Conservation (phyloP, 1,140 invertebrate genomes). For the Octopus sinensis region DNA sequence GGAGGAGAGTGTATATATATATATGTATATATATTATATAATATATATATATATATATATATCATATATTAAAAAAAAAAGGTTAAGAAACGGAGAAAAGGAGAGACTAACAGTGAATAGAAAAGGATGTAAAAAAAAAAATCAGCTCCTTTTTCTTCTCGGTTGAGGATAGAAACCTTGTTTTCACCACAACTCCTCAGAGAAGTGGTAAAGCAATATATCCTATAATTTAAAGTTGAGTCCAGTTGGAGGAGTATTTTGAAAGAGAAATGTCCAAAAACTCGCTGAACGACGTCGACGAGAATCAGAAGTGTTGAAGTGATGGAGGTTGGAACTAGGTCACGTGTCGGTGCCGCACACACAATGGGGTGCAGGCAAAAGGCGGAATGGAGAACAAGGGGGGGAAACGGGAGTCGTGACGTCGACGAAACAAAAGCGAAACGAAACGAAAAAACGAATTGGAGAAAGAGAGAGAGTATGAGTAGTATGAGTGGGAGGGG, state of each 20-base stretch:
- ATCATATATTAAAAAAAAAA: background rate
- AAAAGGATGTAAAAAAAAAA: slow-evolving; percentile 5
- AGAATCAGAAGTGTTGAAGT: background rate
- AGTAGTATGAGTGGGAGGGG: too few species aligned
- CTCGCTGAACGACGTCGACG: background rate
- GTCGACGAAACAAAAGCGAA: too few species aligned
- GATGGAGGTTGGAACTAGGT: slow-evolving; percentile 1
- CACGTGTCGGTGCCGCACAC: background rate
- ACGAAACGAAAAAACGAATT: too few species aligned
- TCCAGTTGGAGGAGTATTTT: background rate
- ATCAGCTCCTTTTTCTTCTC: slow-evolving; percentile 7
- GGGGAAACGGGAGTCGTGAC: too few species aligned
- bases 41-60: too few species aligned
- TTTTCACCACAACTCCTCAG: background rate
- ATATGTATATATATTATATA: too few species aligned
- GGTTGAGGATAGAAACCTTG: background rate
- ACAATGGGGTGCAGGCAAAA: background rate
- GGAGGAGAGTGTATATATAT: too few species aligned
- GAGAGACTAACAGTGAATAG: background rate
- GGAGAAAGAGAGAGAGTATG: background rate
- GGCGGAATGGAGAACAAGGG: background rate
- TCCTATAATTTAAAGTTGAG: background rate
- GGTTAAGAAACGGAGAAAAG: background rate
- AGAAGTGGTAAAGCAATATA: background rate
- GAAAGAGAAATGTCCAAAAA: background rate